Conservation (phyloP, 2,888 invertebrate species). For the Drosophila koepferae region DNA sequence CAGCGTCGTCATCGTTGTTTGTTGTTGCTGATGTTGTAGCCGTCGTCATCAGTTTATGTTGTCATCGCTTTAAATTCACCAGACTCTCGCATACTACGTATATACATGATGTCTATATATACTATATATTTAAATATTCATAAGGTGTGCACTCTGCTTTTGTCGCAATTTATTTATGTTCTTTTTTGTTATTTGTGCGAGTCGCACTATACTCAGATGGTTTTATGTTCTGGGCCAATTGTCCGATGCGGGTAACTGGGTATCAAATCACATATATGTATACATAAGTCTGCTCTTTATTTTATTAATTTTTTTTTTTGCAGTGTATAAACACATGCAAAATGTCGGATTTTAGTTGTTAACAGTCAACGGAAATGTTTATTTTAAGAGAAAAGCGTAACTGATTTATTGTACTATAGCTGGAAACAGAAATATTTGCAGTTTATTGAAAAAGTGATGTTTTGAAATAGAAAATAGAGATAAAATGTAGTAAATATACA, state of each 20-base stretch:
- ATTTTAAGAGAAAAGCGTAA: background rate
- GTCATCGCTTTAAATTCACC: constrained; percentile 78
- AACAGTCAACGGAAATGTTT: constrained; percentile 7
- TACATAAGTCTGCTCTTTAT: constrained; percentile 2
- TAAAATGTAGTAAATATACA: no score
- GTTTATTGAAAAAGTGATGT: background rate
- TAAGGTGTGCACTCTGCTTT: constrained; percentile 76
- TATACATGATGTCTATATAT: background rate
- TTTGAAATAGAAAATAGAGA: background rate
- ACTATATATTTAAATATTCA: constrained; percentile 76
- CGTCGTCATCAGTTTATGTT: constrained; percentile 79
- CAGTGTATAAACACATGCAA: background rate
- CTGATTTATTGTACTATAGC: constrained; percentile 3
- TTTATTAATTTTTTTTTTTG: background rate
- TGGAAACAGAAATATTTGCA: background rate
- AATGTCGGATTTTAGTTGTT: constrained; percentile 18
- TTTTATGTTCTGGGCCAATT: constrained; percentile 37
- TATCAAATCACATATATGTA: constrained; percentile 37
- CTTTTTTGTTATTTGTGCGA: constrained; percentile 54
- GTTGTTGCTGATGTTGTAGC: constrained; percentile 25
- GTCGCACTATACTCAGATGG: constrained; percentile 41
- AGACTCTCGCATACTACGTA: constrained; percentile 32
- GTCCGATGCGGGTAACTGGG: constrained; percentile 11
- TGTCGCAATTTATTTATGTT: constrained; percentile 74
- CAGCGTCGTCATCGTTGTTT: constrained; percentile 48